Percentiles rank a stretch among this genome's conserved stretches.
These are phyloP conservation scores for Parnassius orleans DNA, from an alignment of 2,888 invertebrate species.

Conservation along the genomic window DNA sequence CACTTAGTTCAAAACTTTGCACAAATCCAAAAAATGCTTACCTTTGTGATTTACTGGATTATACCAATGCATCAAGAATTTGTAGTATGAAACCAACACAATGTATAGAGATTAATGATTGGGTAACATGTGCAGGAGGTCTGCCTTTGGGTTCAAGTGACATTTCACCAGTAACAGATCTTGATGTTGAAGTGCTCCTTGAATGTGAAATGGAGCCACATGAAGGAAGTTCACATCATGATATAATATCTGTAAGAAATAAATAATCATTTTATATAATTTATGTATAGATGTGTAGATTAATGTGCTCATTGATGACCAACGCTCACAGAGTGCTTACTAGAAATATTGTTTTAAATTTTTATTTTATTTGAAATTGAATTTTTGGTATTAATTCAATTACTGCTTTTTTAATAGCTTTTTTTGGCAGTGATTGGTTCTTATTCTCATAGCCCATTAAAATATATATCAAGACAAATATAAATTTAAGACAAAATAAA, in stretches of 20 bases:
- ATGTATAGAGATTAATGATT: constrained; percentile 68
- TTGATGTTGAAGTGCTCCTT: constrained; percentile 68
- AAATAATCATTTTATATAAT: background rate
- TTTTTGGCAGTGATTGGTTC: too few relatives aligned
- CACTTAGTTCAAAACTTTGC: constrained; percentile 78
- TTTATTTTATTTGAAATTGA: too few relatives aligned
- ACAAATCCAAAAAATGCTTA: constrained; percentile 79
- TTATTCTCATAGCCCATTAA: too few relatives aligned
- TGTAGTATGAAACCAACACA: constrained; percentile 75
- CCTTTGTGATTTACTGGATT: constrained; percentile 82
- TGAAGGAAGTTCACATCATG: constrained; percentile 49
- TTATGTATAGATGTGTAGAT: background rate
- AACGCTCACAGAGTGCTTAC: too few relatives aligned
- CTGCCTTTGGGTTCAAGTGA: constrained; percentile 64
- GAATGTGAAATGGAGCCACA: constrained; percentile 76
- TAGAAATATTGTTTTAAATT: too few relatives aligned
- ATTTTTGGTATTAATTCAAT: too few relatives aligned
- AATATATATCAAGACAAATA: too few relatives aligned
- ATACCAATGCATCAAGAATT: constrained; percentile 70
- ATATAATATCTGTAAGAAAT: constrained; percentile 52
- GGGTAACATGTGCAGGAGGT: constrained; percentile 69
- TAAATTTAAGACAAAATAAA: too few relatives aligned
- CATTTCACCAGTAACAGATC: constrained; percentile 51
- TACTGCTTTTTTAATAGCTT: too few relatives aligned
- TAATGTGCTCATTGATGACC: too few relatives aligned